A percentile compares a stretch with the other conserved stretches of the same genome.
These are phyloP conservation scores for Stenodera caucasica DNA, from an alignment of 2,888 invertebrate species.

Conservation along the genomic window DNA sequence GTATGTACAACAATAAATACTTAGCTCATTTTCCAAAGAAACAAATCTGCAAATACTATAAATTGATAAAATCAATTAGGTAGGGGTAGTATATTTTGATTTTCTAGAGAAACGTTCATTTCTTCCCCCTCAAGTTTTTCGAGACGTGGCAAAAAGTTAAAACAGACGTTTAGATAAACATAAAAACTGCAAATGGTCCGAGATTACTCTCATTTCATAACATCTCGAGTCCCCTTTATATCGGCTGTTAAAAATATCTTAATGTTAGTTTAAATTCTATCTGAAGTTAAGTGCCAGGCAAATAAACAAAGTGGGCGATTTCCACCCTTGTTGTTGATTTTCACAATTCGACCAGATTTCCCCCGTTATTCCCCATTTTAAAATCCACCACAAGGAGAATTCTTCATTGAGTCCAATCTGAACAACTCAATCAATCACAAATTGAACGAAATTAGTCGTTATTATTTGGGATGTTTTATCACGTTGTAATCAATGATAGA, in stretches of 20 bases:
- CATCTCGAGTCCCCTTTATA: conserved; percentile 47
- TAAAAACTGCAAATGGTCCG: conserved; percentile 49
- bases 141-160: conserved; percentile 29
- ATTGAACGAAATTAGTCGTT: conserved; percentile 1
- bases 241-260: conserved; percentile 54
- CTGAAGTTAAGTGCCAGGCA: conserved; percentile 53
- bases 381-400: conserved; percentile 5
- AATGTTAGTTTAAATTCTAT: conserved; percentile 54
- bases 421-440: conserved; percentile 5
- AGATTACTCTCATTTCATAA: conserved; percentile 50
- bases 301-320: conserved; percentile 39
- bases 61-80: too few relatives aligned
- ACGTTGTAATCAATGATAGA: background rate
- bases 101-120: too few relatives aligned
- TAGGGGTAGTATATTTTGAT: too few relatives aligned
- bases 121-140: background rate
- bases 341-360: background rate
- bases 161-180: conserved; percentile 50
- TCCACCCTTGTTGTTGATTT: conserved; percentile 12
- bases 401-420: conserved; percentile 6
- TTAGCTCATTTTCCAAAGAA: too few relatives aligned
- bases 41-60: too few relatives aligned
- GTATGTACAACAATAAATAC: too few relatives aligned
- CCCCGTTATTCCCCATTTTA: background rate
- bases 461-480: background rate